Conservation (phyloP, 2,113 vertebrate genomes). For the Oryzias woworae region DNA sequence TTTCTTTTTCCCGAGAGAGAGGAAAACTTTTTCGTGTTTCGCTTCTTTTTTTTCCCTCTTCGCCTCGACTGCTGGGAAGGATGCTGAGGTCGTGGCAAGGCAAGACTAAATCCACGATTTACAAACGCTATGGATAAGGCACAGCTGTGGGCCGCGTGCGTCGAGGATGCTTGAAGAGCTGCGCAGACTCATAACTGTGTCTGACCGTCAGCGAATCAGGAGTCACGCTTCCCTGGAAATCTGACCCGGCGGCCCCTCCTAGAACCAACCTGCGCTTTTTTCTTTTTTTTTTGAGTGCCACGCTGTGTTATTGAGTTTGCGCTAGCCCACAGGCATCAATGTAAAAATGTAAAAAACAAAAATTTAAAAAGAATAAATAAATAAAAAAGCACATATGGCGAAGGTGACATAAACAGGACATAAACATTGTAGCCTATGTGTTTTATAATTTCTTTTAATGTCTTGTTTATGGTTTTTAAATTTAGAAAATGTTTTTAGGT, state of each 20-base stretch:
- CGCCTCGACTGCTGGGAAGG: slow-evolving; percentile 47
- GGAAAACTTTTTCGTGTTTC: slow-evolving; percentile 69
- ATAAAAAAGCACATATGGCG: not conserved
- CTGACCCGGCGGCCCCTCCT: slow-evolving; percentile 52
- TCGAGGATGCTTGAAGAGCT: not conserved
- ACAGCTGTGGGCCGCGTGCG: fast-evolving
- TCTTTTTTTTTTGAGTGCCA: slow-evolving; percentile 68
- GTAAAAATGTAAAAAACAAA: too few relatives aligned
- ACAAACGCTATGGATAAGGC: slow-evolving; percentile 30
- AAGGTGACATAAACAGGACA: not conserved
- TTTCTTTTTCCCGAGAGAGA: slow-evolving; percentile 40
- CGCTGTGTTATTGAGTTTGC: slow-evolving; percentile 65
- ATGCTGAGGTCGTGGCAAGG: slow-evolving; percentile 63
- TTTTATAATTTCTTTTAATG: too few relatives aligned
- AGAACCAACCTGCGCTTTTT: slow-evolving; percentile 13
- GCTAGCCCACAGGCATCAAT: slow-evolving; percentile 31
- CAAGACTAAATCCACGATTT: slow-evolving; percentile 26
- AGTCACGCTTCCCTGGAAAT: slow-evolving; percentile 58
- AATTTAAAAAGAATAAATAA: not conserved
- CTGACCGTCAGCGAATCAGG: slow-evolving; percentile 16
- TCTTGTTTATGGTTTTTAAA: too few relatives aligned
- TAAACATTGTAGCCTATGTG: too few relatives aligned
- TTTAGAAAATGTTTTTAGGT: too few relatives aligned
- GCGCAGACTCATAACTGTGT: slow-evolving; percentile 23
- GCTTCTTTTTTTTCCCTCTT: slow-evolving; percentile 51